Base-by-base conservation (phyloP, 2,888 invertebrate genomes). In the Lasioglossum figueresi region DNA sequence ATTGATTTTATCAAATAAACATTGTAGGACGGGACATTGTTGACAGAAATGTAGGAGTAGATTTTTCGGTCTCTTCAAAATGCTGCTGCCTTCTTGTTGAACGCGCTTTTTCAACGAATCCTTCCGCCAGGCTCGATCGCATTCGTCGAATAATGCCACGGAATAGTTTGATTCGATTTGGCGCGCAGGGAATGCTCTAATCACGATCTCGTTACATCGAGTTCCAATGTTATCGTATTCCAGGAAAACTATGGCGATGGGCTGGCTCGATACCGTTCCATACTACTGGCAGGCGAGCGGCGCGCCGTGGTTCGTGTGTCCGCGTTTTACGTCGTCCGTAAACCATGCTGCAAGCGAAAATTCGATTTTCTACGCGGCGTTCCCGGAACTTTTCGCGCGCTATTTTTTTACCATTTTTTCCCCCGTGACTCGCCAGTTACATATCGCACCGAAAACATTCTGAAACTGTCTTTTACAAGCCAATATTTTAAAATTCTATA, bases 221-320 rank as follows among this genome's bases (percentile, higher is more conserved):
- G 70, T 70, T 70, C 37, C 40, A 70, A 70, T 23, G 40, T 37
- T 37, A n/a, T 66, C 66, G 66, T 66, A 27, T 45, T 59, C 12
- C 31, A 37, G 37, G 12, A 10, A 40, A 78, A 12, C 27, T 78
- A 19, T 12, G 27, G 31, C 40, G 52, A 16, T 0, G 45, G 59
- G 14, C 80, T 27, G 72, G 37, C 37, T 4, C 27, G 63, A 6
- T 74, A 31, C 63, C 63, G 81, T 72, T n/a, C 63, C 66, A 19
- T 45, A 81, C 76, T 72, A 83, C 83, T 83, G 76, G 14, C 40
- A 10, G 23, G 16, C n/a, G 56, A 23, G 8, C 59, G 37, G 14
- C 37, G 27, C 40, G 8, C 31, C 45, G 72, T 1, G 45, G 19
- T 16, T 14, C 40, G 10, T 34, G 19, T 37, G 16, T 14, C 40